Conservation (phyloP, 2,797 vertebrate genomes). For the Poecilia velifera region DNA sequence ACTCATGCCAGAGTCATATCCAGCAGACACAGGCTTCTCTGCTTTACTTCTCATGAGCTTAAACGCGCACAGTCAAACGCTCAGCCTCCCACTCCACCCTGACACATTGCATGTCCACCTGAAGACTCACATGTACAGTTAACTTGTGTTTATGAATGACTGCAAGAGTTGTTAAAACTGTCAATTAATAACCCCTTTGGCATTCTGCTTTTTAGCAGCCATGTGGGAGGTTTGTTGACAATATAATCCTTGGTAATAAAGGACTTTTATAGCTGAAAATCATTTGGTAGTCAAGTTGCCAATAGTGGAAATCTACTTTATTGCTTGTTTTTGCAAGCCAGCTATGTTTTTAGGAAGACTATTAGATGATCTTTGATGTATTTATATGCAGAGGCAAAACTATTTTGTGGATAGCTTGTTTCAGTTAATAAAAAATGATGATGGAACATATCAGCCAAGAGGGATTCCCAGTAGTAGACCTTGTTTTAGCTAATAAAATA, state of each 20-base stretch:
- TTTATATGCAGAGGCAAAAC: not conserved
- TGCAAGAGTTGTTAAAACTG: constrained; percentile 30
- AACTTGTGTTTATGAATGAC: constrained; percentile 53
- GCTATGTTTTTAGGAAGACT: not conserved
- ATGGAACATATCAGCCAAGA: not conserved
- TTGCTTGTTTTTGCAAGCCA: not conserved
- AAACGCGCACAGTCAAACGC: constrained; percentile 38
- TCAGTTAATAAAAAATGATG: not conserved
- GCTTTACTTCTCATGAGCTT: constrained; percentile 64
- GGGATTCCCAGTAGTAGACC: not conserved
- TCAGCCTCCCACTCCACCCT: constrained; percentile 57
- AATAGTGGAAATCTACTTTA: not conserved
- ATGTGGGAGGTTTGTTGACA: not conserved
- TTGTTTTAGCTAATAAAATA: not conserved
- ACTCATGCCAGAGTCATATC: constrained; percentile 71
- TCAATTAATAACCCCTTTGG: constrained; percentile 46
- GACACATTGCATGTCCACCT: constrained; percentile 74
- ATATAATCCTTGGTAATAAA: not conserved
- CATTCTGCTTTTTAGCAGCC: constrained; percentile 12
- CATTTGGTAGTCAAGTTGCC: not conserved
- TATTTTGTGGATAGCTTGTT: not conserved
- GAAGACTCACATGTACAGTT: constrained; percentile 62
- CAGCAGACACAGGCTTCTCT: constrained; percentile 55
- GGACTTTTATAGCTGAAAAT: not conserved
- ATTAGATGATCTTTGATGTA: not conserved